Percentiles rank a stretch among this genome's conserved stretches.
phyloP scores from a whole-genome alignment of 2,113 vertebrate species.

The Strigops habroptila region DNA sequence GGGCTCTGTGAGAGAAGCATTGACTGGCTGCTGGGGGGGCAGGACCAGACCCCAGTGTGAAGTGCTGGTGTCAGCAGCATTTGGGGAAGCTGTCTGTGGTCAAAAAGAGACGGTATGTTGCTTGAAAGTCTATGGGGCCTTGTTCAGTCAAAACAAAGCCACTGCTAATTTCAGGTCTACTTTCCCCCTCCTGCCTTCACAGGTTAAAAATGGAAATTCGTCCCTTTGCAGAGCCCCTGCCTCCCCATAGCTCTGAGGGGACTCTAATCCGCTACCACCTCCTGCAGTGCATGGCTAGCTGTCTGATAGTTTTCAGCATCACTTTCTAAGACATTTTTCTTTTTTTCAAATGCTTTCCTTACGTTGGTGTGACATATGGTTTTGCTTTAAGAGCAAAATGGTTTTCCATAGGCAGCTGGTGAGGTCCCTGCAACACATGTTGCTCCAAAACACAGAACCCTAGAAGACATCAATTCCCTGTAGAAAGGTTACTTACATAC shows the following conservation, averaged over 20 bases:
- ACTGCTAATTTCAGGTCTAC: not conserved
- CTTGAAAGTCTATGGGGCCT: not conserved
- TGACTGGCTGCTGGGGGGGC: not conserved
- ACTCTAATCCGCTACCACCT: not conserved
- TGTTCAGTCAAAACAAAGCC: not conserved
- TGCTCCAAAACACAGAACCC: not conserved
- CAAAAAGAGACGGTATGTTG: not conserved
- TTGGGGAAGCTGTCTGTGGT: not conserved
- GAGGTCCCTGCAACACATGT: not conserved
- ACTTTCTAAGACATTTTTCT: conserved; percentile 32
- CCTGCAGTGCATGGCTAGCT: not conserved
- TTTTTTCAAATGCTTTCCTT: conserved; percentile 24
- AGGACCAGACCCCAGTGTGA: not conserved
- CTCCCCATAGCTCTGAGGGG: not conserved
- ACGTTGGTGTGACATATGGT: conserved; percentile 59
- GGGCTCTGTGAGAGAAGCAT: not conserved
- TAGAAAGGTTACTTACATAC: not conserved
- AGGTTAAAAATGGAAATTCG: not conserved
- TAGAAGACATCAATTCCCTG: conserved; percentile 2
- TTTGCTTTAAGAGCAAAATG: conserved; percentile 53
- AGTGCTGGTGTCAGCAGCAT: not conserved
- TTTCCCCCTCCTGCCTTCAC: not conserved
- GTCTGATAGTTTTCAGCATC: conserved; percentile 24
- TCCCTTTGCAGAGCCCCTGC: not conserved
- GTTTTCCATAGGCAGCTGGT: conserved; percentile 37